These are phyloP conservation scores for Gandaritis pyraliata DNA, from an alignment of 2,888 invertebrate genomes.

Conservation along the genomic window DNA sequence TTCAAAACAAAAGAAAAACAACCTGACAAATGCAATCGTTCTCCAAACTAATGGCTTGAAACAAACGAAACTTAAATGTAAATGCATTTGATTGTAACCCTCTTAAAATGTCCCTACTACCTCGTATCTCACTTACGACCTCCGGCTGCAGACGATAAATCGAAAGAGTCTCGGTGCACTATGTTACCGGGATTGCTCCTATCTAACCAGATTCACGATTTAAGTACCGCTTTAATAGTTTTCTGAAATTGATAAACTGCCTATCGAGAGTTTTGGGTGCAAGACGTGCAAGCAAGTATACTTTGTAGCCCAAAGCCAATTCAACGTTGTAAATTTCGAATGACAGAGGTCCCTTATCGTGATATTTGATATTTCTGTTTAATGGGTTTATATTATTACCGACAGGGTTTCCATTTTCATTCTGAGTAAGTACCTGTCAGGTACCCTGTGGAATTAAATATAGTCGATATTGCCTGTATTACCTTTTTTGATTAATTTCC, in stretches of 20 bases:
- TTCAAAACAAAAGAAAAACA: slow-evolving; percentile 3
- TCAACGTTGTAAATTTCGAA: slow-evolving; percentile 58
- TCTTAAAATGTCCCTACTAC: slow-evolving; percentile 50
- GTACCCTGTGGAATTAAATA: slow-evolving; percentile 50
- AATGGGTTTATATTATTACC: slow-evolving; percentile 67
- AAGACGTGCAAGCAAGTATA: slow-evolving; percentile 31
- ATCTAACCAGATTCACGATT: slow-evolving; percentile 76
- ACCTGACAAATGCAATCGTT: slow-evolving; percentile 24
- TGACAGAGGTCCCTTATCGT: slow-evolving; percentile 57
- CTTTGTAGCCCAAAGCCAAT: slow-evolving; percentile 42
- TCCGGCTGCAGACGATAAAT: slow-evolving; percentile 63
- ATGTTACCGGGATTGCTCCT: slow-evolving; percentile 70
- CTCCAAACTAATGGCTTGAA: slow-evolving; percentile 21
- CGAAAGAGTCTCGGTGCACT: slow-evolving; percentile 61
- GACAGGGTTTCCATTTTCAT: slow-evolving; percentile 66
- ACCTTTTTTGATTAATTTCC: slow-evolving; percentile 28
- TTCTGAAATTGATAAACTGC: slow-evolving; percentile 68
- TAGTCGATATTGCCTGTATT: slow-evolving; percentile 23
- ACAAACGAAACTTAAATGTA: slow-evolving; percentile 42
- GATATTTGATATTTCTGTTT: slow-evolving; percentile 69
- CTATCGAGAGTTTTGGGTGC: slow-evolving; percentile 49
- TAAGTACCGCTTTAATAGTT: slow-evolving; percentile 70
- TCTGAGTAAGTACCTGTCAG: slow-evolving; percentile 55
- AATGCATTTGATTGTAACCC: slow-evolving; percentile 53
- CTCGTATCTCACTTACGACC: slow-evolving; percentile 48